phyloP scores from a whole-genome alignment of 2,888 invertebrate species.

The Diploptera punctata region DNA sequence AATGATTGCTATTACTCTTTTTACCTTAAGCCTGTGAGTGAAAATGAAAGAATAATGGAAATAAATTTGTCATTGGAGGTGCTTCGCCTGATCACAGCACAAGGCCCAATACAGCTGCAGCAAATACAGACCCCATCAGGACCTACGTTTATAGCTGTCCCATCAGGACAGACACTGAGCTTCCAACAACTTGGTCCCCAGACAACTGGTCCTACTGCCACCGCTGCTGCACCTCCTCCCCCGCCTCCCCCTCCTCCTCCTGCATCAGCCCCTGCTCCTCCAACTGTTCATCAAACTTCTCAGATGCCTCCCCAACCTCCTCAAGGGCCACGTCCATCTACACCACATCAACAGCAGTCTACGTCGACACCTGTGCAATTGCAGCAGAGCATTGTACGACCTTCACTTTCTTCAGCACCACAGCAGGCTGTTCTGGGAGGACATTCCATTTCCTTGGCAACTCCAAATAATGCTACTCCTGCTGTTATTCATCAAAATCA shows the following conservation, averaged over 20 bases:
- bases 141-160: conserved; percentile 56
- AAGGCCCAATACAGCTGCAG: conserved; percentile 55
- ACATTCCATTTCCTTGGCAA: not conserved
- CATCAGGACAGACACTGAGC: conserved; percentile 45
- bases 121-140: conserved; percentile 59
- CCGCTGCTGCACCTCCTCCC: conserved; percentile 38
- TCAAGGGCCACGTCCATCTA: not conserved
- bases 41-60: no score
- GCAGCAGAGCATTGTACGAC: not conserved
- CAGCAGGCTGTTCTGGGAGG: not conserved
- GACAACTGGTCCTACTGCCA: conserved; percentile 39
- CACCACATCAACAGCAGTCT: conserved; percentile 5
- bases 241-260: conserved; percentile 28
- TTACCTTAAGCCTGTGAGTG: no score
- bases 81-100: conserved; percentile 50
- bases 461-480: not conserved
- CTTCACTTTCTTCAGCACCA: not conserved
- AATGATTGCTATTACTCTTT: no score
- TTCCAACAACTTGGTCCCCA: conserved; percentile 43
- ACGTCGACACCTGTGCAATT: not conserved
- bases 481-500: conserved; percentile 12
- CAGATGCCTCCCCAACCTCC: not conserved
- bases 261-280: not conserved
- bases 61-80: conserved; percentile 45
- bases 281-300: no score